Conservation (phyloP, 2,113 vertebrate species). For the Campylorhamphus procurvoides region DNA sequence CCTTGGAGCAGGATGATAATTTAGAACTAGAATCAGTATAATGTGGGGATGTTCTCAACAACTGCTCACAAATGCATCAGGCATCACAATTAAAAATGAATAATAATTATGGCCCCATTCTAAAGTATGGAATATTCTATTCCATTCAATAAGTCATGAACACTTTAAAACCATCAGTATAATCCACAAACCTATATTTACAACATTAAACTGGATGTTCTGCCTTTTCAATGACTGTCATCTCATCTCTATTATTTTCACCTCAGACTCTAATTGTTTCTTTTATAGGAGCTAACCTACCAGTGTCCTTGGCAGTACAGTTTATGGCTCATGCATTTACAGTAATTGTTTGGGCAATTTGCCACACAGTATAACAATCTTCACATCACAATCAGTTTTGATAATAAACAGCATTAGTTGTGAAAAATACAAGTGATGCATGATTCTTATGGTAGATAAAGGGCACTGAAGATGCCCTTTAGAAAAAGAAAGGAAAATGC, state of each 20-base stretch:
- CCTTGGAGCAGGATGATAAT: constrained; percentile 48
- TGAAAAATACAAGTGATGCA: constrained; percentile 54
- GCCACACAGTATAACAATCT: constrained; percentile 53
- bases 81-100: constrained; percentile 65
- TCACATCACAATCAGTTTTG: constrained; percentile 60
- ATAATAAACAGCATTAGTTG: constrained; percentile 65
- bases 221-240: constrained; percentile 67
- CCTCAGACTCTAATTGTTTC: constrained; percentile 71
- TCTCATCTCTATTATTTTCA: constrained; percentile 67
- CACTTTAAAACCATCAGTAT: constrained; percentile 66
- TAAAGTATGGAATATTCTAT: constrained; percentile 65
- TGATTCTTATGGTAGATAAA: constrained; percentile 52
- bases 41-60: constrained; percentile 59
- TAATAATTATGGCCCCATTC: constrained; percentile 48
- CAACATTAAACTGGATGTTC: constrained; percentile 57
- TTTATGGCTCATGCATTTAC: constrained; percentile 67
- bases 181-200: constrained; percentile 66
- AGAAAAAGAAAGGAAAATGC: constrained; percentile 49
- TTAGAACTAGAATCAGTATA: constrained; percentile 47
- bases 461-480: constrained; percentile 56
- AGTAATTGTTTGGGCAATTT: constrained; percentile 74
- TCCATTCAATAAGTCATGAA: constrained; percentile 53
- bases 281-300: constrained; percentile 69
- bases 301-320: constrained; percentile 61
- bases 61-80: constrained; percentile 63